phyloP scores from a whole-genome alignment of 2,113 vertebrate species.

The Rhabdomys dilectus region DNA sequence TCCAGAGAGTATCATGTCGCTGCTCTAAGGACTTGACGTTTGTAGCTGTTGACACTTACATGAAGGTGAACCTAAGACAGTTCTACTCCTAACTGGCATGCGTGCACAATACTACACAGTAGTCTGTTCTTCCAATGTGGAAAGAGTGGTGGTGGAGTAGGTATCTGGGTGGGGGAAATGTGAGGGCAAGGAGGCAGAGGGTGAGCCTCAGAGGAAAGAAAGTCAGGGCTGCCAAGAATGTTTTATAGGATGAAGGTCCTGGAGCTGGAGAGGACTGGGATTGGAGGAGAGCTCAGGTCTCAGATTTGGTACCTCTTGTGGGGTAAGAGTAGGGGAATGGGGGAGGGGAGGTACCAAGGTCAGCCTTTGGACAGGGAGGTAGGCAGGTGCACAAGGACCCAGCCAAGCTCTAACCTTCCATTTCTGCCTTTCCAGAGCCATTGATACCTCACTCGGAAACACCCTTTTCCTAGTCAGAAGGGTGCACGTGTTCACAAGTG shows the following conservation, averaged over 20 bases:
- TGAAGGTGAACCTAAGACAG: slow-evolving; percentile 80
- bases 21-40: slow-evolving; percentile 84
- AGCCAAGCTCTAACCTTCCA: slow-evolving; percentile 13
- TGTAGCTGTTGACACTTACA: slow-evolving; percentile 78
- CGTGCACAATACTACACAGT: not conserved
- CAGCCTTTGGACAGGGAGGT: slow-evolving; percentile 62
- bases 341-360: not conserved
- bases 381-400: slow-evolving; percentile 11
- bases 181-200: not conserved
- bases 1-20: slow-evolving; percentile 85
- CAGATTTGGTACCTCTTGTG: slow-evolving; percentile 50
- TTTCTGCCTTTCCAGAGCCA: not conserved
- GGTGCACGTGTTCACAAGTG: not conserved
- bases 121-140: slow-evolving; percentile 51
- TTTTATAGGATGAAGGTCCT: not conserved
- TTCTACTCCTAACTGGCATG: not conserved
- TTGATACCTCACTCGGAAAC: not conserved
- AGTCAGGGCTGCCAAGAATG: not conserved
- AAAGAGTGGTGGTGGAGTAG: not conserved
- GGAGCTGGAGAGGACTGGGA: slow-evolving; percentile 1
- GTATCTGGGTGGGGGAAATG: slow-evolving; percentile 24
- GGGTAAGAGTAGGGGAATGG: not conserved
- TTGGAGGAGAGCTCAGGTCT: slow-evolving; percentile 21
- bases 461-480: not conserved
- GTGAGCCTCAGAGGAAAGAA: not conserved